Conservation (phyloP, 1,140 invertebrate genomes). For the Drosophila sucinea region DNA sequence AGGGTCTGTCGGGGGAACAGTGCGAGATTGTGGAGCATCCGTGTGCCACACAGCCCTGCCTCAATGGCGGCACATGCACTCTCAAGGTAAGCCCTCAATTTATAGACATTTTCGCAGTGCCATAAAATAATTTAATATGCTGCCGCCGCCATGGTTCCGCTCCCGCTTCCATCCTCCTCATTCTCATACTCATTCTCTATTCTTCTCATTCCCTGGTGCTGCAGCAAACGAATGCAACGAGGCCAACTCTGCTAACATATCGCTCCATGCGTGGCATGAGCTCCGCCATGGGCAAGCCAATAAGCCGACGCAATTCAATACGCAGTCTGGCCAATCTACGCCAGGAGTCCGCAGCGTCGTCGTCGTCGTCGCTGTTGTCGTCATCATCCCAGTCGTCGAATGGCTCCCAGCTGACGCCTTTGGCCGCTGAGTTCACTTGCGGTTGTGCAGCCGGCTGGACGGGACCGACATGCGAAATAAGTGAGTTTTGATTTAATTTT, state of each 20-base stretch:
- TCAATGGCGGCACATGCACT: slow-evolving; percentile 91
- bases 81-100: slow-evolving; percentile 76
- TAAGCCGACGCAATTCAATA: slow-evolving; percentile 74
- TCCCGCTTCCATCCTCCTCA: slow-evolving; percentile 4
- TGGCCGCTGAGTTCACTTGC: slow-evolving; percentile 87
- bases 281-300: slow-evolving; percentile 83
- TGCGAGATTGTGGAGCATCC: slow-evolving; percentile 97
- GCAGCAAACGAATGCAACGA: slow-evolving; percentile 66
- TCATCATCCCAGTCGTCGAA: slow-evolving; percentile 27
- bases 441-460: slow-evolving; percentile 93
- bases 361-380: slow-evolving; percentile 24
- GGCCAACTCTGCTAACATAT: slow-evolving; percentile 58
- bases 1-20: slow-evolving; percentile 94
- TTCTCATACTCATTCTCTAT: slow-evolving; percentile 4
- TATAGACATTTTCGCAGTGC: slow-evolving; percentile 59
- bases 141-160: slow-evolving; percentile 28
- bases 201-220: not conserved
- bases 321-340: slow-evolving; percentile 60
- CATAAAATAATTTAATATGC: slow-evolving; percentile 75
- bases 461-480: slow-evolving; percentile 90
- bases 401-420: slow-evolving; percentile 49
- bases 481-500: slow-evolving; percentile 84
- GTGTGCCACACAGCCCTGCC: slow-evolving; percentile 94
- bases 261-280: slow-evolving; percentile 83
- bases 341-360: slow-evolving; percentile 45